Percentiles rank a stretch among this genome's conserved stretches.
Evolutionary conservation across 2,797 vertebrate genomes (phyloP).

Genomic region (Crax fasciolata): DNA sequence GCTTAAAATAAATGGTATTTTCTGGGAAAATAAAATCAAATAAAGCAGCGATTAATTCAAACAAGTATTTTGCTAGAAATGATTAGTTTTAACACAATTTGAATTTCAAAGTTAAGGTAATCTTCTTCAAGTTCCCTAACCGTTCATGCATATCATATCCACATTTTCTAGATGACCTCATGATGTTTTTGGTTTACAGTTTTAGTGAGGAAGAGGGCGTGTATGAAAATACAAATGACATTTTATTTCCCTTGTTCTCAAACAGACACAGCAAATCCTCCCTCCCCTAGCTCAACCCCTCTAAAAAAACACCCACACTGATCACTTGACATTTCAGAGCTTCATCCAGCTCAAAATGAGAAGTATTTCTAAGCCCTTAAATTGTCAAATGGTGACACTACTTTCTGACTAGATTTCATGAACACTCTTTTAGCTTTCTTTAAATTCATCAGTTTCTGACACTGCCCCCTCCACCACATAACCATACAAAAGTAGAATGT

Average conservation of each 20-base stretch:
- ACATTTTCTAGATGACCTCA: background rate
- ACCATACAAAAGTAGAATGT: background rate
- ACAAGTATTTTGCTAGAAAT: background rate
- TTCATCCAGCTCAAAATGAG: background rate
- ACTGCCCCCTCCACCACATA: background rate
- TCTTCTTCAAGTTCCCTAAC: background rate
- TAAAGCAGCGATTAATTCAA: conserved; percentile 19
- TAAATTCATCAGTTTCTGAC: background rate
- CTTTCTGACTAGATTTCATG: background rate
- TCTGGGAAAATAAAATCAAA: conserved; percentile 23
- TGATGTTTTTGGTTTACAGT: background rate
- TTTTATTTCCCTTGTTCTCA: background rate
- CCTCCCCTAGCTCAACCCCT: background rate
- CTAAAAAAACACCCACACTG: background rate
- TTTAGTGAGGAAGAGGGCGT: background rate
- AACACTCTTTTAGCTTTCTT: background rate
- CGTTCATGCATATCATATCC: background rate
- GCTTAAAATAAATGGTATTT: conserved; percentile 31
- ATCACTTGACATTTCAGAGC: background rate
- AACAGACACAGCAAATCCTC: background rate
- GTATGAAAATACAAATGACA: background rate
- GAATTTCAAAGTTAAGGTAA: conserved; percentile 22
- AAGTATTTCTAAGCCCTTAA: conserved; percentile 9
- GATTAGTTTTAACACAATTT: conserved; percentile 20
- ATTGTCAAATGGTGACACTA: background rate